phyloP scores from a whole-genome alignment of 2,888 invertebrate species.

The Synanthedon myopaeformis region DNA sequence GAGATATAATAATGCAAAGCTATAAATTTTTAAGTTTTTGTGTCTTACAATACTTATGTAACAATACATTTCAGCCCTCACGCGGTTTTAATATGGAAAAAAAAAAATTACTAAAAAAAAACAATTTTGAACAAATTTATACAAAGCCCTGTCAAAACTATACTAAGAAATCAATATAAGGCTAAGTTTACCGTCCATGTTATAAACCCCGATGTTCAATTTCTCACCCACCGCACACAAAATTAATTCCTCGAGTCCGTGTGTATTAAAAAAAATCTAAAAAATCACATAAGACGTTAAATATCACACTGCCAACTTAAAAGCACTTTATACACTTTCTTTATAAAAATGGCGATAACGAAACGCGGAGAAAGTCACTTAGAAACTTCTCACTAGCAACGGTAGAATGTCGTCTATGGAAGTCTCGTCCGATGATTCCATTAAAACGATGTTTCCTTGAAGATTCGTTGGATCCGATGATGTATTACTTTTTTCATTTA shows the following conservation, averaged over 20 bases:
- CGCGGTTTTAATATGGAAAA: too few relatives aligned
- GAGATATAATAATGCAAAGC: too few relatives aligned
- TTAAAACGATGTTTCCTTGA: too few relatives aligned
- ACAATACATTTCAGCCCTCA: too few relatives aligned
- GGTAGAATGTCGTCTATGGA: background rate
- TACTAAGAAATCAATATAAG: background rate
- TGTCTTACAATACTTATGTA: too few relatives aligned
- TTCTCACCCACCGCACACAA: constrained; percentile 7
- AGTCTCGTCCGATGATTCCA: background rate
- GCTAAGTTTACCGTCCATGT: background rate
- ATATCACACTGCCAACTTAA: background rate
- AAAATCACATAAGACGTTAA: background rate
- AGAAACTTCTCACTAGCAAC: background rate
- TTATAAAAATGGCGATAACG: background rate
- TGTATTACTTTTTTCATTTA: too few relatives aligned
- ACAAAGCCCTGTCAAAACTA: background rate
- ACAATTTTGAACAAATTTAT: background rate
- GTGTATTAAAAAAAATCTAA: background rate
- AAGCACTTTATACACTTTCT: background rate
- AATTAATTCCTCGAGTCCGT: constrained; percentile 6
- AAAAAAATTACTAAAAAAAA: too few relatives aligned
- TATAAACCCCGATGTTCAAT: constrained; percentile 1
- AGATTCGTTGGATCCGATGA: too few relatives aligned
- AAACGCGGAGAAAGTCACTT: background rate
- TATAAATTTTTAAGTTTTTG: too few relatives aligned